Base-by-base conservation (phyloP, 2,888 invertebrate genomes). In the Drosophila eohydei region DNA sequence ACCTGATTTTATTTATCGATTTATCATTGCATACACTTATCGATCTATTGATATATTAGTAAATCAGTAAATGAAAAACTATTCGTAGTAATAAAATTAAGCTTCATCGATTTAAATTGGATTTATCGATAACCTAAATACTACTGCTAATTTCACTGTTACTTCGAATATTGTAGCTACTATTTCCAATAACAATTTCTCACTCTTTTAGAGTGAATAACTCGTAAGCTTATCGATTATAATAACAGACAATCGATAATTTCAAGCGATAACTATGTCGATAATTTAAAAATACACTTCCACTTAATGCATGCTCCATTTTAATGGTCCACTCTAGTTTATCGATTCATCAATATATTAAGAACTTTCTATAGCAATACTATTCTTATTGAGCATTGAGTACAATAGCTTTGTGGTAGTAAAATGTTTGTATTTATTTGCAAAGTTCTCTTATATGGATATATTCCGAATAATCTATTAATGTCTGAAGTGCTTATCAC, bases 401-500 rank as follows among this genome's bases (percentile, higher is more conserved):
- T 14, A 52, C 26, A 36, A 52, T 34, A 52, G 36, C 52, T 36
- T 26, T 34, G 26, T 36, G 34, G 32, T 11, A n/a, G 21, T 44
- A 44, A 57, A 57, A 57, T 36, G 7, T n/a, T 7, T 2, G 36
- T 57, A 46, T 36, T 46, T 57, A 44, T 28, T 58, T 34, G 9
- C 57, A 46, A 56, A 56, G 9, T 43, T 56, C 30, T 32, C 56
- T 6, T 9, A 32, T 41, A 28, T 46, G 9, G 36, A 8, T 46
- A 30, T 28, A 30, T 28, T 38, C 28, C 0, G 36, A 58, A 58
- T 46, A 46, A 58, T 58, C 28, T 58, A 46, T 38, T 46, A 58
- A 58, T 16, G 28, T 8, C 44, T 28, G 30, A 41, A 26, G 34
- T 43, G 51, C 34, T 55, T 52, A 28, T 60, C 32, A 41, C 32